phyloP scores from a whole-genome alignment of 2,113 vertebrate genomes.

The Proterorhinus semilunaris region DNA sequence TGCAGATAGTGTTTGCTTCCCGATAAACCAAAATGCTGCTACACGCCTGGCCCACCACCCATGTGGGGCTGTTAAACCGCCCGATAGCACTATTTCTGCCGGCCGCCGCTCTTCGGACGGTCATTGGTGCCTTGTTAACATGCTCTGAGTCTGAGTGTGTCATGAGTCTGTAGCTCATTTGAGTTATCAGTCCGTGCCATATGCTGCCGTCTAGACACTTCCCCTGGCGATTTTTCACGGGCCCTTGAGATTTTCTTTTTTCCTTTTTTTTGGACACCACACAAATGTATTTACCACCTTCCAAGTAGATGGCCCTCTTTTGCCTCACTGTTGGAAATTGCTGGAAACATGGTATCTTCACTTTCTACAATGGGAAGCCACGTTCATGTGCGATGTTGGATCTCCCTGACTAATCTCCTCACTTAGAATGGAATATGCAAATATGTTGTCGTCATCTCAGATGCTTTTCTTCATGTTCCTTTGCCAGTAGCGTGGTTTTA shows the following conservation, averaged over 20 bases:
- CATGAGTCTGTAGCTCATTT: slow-evolving; percentile 20
- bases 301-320: slow-evolving; percentile 21
- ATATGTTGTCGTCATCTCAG: background rate
- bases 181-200: slow-evolving; percentile 45
- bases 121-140: slow-evolving; percentile 32
- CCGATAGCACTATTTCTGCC: slow-evolving; percentile 10
- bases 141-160: no score
- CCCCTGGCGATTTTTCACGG: slow-evolving; percentile 32
- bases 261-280: slow-evolving; percentile 33
- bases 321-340: background rate
- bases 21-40: slow-evolving; percentile 30
- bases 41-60: slow-evolving; percentile 8
- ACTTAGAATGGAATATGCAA: background rate
- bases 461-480: background rate
- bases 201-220: slow-evolving; percentile 48
- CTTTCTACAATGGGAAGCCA: no score
- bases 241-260: slow-evolving; percentile 30
- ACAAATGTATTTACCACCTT: slow-evolving; percentile 27
- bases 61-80: background rate
- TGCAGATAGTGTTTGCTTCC: slow-evolving; percentile 17
- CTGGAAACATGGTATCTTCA: no score
- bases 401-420: background rate
- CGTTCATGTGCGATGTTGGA: background rate
- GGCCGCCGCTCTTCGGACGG: slow-evolving; percentile 10
- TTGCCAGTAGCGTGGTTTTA: no score